phyloP scores from a whole-genome alignment of 2,888 invertebrate species.

The Tetrapedia diversipes region DNA sequence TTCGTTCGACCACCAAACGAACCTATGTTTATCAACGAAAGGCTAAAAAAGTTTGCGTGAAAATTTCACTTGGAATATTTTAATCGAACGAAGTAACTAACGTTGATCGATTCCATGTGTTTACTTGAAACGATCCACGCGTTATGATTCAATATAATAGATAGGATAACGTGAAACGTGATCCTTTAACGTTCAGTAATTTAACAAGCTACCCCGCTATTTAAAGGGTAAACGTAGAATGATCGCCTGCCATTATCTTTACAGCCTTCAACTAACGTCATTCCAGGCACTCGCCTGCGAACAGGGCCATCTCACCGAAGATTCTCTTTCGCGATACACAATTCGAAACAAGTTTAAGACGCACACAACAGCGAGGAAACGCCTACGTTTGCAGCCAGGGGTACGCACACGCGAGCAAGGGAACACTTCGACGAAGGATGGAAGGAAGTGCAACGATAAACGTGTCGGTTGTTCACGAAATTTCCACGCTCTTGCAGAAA shows the following conservation, averaged over 20 bases:
- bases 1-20: too few species aligned
- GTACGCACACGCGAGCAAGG: background rate
- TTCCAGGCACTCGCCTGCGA: background rate
- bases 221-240: background rate
- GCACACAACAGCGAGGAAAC: constrained; percentile 20
- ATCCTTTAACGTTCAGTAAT: too few species aligned
- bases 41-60: too few species aligned
- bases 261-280: background rate
- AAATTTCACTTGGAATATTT: too few species aligned
- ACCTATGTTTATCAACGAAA: too few species aligned
- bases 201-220: background rate
- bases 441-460: too few species aligned
- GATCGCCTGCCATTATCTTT: background rate
- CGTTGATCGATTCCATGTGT: too few species aligned
- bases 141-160: too few species aligned
- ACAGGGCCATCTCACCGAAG: background rate
- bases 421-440: background rate
- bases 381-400: constrained; percentile 19
- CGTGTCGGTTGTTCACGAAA: background rate
- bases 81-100: too few species aligned
- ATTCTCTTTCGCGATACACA: constrained; percentile 15
- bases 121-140: too few species aligned
- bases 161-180: too few species aligned
- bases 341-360: constrained; percentile 32
- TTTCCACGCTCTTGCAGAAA: background rate